phyloP scores from a whole-genome alignment of 2,888 invertebrate genomes.

The Cistogaster globosa region DNA sequence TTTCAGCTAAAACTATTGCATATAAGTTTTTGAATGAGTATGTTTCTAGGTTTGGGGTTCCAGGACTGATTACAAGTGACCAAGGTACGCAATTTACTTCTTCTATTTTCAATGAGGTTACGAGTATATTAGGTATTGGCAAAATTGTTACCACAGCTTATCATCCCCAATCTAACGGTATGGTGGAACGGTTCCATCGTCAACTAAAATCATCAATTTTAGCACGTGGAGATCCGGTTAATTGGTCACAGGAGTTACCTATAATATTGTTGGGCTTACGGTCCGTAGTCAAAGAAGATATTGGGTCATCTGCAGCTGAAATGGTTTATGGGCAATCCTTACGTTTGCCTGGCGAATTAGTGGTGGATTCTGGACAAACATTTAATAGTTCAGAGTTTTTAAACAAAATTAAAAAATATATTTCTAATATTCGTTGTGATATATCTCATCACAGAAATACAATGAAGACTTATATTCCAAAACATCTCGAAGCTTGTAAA shows the following conservation, averaged over 20 bases:
- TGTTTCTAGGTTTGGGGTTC: background rate
- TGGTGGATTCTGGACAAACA: background rate
- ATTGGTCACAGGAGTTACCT: slow-evolving; percentile 1
- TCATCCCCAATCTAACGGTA: background rate
- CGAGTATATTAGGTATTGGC: background rate
- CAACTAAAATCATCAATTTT: background rate
- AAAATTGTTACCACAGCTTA: background rate
- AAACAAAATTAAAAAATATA: background rate
- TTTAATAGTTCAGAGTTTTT: slow-evolving; percentile 1
- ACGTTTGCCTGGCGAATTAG: background rate
- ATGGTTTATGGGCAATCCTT: background rate
- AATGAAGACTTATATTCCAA: background rate
- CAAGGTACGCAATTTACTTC: no score
- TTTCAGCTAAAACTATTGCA: background rate
- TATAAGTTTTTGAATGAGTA: background rate
- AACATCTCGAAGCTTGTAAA: background rate
- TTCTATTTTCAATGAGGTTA: no score
- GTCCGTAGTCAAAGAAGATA: background rate
- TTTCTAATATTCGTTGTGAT: slow-evolving; percentile 5
- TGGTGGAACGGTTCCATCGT: background rate
- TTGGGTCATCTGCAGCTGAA: background rate
- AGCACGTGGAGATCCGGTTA: background rate
- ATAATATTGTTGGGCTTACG: background rate
- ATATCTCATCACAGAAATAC: background rate
- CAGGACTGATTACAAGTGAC: no score